Base-by-base conservation (phyloP, 2,888 invertebrate genomes). In the Thalpophila matura region DNA sequence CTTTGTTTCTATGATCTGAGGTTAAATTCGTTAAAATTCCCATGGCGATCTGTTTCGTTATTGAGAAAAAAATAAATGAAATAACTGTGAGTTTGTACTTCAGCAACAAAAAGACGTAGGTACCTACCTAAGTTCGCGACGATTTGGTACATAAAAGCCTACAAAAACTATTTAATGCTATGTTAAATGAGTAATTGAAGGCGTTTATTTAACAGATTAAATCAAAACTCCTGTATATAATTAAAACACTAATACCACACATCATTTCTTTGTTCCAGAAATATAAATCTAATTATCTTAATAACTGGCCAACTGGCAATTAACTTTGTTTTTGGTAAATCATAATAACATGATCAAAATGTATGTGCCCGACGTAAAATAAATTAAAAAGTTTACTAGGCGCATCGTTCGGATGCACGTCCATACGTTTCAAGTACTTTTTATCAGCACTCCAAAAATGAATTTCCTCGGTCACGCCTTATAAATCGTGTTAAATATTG, bases 401-500 rank as follows among this genome's bases (percentile, higher is more conserved):
- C 68, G 81, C 77, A 79, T 75, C 70, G 50, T 66, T 70, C 68
- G 63, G 62, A 57, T 54, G 71, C 63, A 50, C 56, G 62, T 59
- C 40, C 51, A 63, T 62, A 67, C 50, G 61, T 77, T 69, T 69
- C 73, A 75, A 79, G 71, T 68, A 65, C 37, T 84, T 81, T 74
- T 77, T 69, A 72, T 63, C 67, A 57, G 70, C 55, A 67, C 45
- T 62, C 55, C 42, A 67, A 33, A 71, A 61, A 68, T 74, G 77
- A 75, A 78, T 79, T 82, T 82, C 73, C 77, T 75, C 74, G 76
- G 90, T 91, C 84, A 90, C 89, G 90, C 84, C 81, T 89, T 89
- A 89, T 91, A 91, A 91, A 91, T 85, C 83, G 80, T 75, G 78
- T 84, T 87, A 88, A 88, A 87, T 84, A 87, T 82, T 84, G 81